Percentiles rank a stretch among this genome's conserved stretches.
Evolutionary conservation across 2,888 invertebrate genomes (phyloP).

Genomic region (Platycnemis pennipes): DNA sequence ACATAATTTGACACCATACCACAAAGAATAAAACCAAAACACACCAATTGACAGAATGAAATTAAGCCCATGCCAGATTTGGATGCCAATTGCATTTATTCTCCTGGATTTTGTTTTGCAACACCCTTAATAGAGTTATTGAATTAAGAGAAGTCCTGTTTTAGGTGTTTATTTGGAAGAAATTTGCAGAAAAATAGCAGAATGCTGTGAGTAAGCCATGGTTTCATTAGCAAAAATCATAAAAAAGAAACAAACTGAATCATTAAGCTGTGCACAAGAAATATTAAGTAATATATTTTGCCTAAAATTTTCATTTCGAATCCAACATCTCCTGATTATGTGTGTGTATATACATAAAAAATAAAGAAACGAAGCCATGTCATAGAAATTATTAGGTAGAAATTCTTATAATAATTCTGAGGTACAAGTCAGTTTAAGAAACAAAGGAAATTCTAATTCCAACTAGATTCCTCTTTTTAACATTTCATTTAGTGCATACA

Average conservation of each 20-base stretch:
- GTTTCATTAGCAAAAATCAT: neutral
- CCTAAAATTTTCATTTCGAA: too few relatives aligned
- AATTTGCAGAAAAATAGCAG: neutral
- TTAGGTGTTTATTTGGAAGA: neutral
- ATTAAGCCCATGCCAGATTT: neutral
- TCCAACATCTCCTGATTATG: too few relatives aligned
- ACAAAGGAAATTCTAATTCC: too few relatives aligned
- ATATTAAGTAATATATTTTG: too few relatives aligned
- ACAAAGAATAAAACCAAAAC: neutral
- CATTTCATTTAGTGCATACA: too few relatives aligned
- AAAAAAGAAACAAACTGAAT: neutral
- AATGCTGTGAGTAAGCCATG: neutral
- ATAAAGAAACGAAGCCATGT: too few relatives aligned
- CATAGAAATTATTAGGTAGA: too few relatives aligned
- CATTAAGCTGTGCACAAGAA: conserved; percentile 15
- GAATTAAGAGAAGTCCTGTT: neutral
- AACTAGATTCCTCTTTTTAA: too few relatives aligned
- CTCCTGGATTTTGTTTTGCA: neutral
- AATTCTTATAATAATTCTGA: too few relatives aligned
- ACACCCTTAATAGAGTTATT: neutral
- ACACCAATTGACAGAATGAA: neutral
- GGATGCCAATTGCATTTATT: neutral
- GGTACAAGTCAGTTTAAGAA: too few relatives aligned
- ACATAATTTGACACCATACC: neutral
- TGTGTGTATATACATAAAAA: too few relatives aligned